A percentile compares a stretch with the other conserved stretches of the same genome.
These are phyloP conservation scores for Macrophya alboannulata DNA, from an alignment of 2,888 invertebrate species.

Conservation along the genomic window DNA sequence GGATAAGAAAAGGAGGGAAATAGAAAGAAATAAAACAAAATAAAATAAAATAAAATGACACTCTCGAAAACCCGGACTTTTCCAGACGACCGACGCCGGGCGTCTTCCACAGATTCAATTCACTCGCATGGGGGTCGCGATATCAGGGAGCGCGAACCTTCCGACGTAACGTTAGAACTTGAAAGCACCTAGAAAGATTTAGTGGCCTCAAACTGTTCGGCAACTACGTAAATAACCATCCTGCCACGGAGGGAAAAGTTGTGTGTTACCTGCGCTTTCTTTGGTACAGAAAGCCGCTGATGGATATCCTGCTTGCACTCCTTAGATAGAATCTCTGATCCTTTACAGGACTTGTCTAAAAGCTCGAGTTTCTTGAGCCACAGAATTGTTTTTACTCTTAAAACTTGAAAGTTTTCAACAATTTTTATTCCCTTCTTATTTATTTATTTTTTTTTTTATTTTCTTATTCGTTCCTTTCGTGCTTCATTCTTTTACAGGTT, in stretches of 20 bases:
- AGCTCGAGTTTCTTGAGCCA: conserved; percentile 5
- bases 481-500: not conserved
- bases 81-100: conserved; percentile 43
- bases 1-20: not conserved
- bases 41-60: conserved; percentile 45
- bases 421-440: not conserved
- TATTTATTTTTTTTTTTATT: not conserved
- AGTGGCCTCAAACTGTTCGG: conserved; percentile 51
- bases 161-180: conserved; percentile 19
- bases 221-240: conserved; percentile 57
- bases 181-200: conserved; percentile 49
- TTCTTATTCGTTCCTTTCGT: not conserved
- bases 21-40: not conserved
- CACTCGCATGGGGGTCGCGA: conserved; percentile 36
- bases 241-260: conserved; percentile 41
- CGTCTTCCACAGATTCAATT: conserved; percentile 48
- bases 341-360: conserved; percentile 17
- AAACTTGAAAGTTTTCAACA: conserved; percentile 4
- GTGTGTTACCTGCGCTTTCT: conserved; percentile 41
- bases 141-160: conserved; percentile 29
- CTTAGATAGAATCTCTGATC: conserved; percentile 33
- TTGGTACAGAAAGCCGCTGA: not conserved
- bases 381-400: conserved; percentile 23
- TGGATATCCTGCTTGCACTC: conserved; percentile 33
- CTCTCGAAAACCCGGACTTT: conserved; percentile 43